Evolutionary conservation across 1,140 invertebrate species (phyloP), one percentile per base, ranked within the genome.

Genomic region (Leptinotarsa texana): DNA sequence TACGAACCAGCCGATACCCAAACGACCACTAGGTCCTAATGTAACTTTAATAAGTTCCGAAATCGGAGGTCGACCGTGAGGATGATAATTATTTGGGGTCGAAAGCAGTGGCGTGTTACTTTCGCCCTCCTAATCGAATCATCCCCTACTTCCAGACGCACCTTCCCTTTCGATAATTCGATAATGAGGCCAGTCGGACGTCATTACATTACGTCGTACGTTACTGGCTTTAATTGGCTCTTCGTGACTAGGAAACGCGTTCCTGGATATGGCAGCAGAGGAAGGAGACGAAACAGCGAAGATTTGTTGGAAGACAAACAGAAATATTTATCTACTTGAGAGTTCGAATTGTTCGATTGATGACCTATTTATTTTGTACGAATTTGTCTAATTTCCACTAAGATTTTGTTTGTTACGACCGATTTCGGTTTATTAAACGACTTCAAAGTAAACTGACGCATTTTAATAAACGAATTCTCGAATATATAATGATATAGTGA

Each of bases 51-150:
- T 65, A 65, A 65, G 63, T 65, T 57, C 51, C 51, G 51, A 57
- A 57, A 17, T 33, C 63, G 63, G 15, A 65, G 63, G 63, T 65
- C 22, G 63, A 57, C 51, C 51, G 51, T 57, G 51, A 57, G 51
- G 51, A 57, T 57, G 63, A 33, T 33, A 65, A 65, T 65, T 33
- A 65, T 65, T 21, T 21, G 21, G 63, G 63, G 17, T 33, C 63
- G 27, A 33, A 65, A 65, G 21, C 63, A 65, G 63, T 65, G 63
- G 63, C 63, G 63, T 65, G 63, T 65, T 33, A 65, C 63, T 65
- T 65, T 65, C n/a, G 27, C 63, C 5, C 63, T 65, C 11, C 22
- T 65, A 65, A 65, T 65, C 63, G 63, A 27, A 65, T 65, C 63
- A 65, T 65, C 21, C 63, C 63, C 63, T 13, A 65, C 13, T 65